Percentiles rank a stretch among this genome's conserved stretches.
Evolutionary conservation across 2,113 vertebrate genomes (phyloP).

Genomic region (Ascaphus truei): DNA sequence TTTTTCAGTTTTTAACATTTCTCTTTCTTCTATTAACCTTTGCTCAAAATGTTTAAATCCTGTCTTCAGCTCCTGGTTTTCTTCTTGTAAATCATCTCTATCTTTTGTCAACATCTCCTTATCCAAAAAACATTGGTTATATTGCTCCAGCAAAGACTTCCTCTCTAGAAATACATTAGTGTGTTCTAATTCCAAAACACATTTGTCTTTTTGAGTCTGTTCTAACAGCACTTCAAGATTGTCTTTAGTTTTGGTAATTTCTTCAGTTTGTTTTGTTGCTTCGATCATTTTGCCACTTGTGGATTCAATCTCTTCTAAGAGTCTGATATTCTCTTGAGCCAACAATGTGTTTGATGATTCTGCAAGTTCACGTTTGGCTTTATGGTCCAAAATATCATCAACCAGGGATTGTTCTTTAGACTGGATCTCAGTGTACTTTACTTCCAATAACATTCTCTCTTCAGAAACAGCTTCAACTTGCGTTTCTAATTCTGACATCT

Average conservation of each 20-base stretch:
- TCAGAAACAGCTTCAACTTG: constrained; percentile 60
- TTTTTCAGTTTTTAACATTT: constrained; percentile 54
- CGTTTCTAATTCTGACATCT: constrained; percentile 59
- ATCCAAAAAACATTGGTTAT: constrained; percentile 56
- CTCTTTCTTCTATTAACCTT: constrained; percentile 55
- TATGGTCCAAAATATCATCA: constrained; percentile 60
- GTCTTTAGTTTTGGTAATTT: constrained; percentile 56
- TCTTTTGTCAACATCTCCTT: constrained; percentile 58
- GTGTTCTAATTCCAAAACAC: constrained; percentile 53
- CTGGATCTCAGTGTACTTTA: constrained; percentile 60
- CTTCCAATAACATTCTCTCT: constrained; percentile 71
- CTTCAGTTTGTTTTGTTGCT: constrained; percentile 52
- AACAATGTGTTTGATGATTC: constrained; percentile 51
- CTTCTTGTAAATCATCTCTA: constrained; percentile 54
- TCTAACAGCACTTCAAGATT: constrained; percentile 61
- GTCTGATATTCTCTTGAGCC: constrained; percentile 60
- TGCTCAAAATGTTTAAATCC: constrained; percentile 49
- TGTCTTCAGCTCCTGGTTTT: constrained; percentile 57
- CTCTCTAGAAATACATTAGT: constrained; percentile 49
- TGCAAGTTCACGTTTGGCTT: constrained; percentile 60
- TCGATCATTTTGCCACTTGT: constrained; percentile 63
- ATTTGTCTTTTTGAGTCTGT: constrained; percentile 56
- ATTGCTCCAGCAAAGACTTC: constrained; percentile 53
- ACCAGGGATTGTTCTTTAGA: constrained; percentile 58
- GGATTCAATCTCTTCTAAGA: constrained; percentile 52